phyloP scores from a whole-genome alignment of 2,113 vertebrate genomes.

The Conger conger region DNA sequence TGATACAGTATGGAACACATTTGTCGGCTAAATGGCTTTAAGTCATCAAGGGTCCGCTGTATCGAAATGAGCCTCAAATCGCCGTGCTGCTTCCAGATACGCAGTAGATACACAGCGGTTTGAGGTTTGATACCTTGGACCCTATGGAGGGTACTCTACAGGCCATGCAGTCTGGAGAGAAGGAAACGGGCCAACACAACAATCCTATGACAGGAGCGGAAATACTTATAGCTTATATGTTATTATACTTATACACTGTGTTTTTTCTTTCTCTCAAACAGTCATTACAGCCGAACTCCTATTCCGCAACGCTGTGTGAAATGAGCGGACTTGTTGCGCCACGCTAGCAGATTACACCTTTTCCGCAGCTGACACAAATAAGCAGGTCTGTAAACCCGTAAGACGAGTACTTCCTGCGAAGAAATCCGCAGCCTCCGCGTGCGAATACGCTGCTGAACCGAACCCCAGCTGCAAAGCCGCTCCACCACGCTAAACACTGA shows the following conservation, averaged over 20 bases:
- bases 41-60: too few species aligned
- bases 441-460: neutral
- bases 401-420: neutral
- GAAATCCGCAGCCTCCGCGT: neutral
- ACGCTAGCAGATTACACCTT: neutral
- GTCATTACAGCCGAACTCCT: neutral
- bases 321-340: neutral
- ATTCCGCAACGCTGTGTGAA: neutral
- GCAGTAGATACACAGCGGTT: too few species aligned
- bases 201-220: too few species aligned
- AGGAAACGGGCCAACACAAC: too few species aligned
- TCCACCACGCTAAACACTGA: neutral
- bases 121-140: too few species aligned
- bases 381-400: neutral
- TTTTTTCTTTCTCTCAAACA: neutral
- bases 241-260: neutral
- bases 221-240: too few species aligned
- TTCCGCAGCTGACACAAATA: neutral
- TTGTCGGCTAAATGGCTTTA: too few species aligned
- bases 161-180: neutral
- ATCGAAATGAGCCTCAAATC: too few species aligned
- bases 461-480: neutral
- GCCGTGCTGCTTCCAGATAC: too few species aligned
- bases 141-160: too few species aligned
- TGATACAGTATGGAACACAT: too few species aligned